These are phyloP conservation scores for Lysandra bellargus DNA, from an alignment of 2,888 invertebrate genomes.

Conservation along the genomic window DNA sequence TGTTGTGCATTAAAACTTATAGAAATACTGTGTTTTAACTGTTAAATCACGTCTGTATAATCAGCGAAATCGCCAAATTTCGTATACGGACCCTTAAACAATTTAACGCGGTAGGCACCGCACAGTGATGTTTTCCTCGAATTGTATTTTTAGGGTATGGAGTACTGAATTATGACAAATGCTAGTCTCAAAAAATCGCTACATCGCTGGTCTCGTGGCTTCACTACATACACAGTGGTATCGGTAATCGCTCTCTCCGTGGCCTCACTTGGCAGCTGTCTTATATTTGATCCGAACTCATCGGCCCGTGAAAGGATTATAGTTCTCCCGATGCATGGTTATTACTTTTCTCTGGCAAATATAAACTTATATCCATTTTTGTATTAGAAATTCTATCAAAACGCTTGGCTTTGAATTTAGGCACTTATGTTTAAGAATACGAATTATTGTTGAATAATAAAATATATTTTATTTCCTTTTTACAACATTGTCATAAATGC, in stretches of 20 bases:
- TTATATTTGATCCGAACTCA: slow-evolving; percentile 21
- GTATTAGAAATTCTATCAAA: not conserved
- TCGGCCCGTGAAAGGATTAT: slow-evolving; percentile 19
- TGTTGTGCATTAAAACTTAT: too few species aligned
- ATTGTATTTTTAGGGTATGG: too few species aligned
- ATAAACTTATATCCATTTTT: slow-evolving; percentile 5
- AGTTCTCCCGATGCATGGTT: slow-evolving; percentile 18
- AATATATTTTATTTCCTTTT: not conserved
- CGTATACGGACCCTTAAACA: too few species aligned
- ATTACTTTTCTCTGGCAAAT: slow-evolving; percentile 12
- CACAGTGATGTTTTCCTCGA: too few species aligned
- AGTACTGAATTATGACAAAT: too few species aligned
- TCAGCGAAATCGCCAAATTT: too few species aligned
- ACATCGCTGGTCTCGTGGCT: not conserved
- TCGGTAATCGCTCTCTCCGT: not conserved
- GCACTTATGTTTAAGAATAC: not conserved
- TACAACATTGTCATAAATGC: too few species aligned
- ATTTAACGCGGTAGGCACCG: too few species aligned
- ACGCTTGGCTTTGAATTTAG: not conserved
- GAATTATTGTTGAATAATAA: not conserved
- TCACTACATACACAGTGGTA: not conserved
- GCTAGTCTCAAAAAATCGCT: not conserved
- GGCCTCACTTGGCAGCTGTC: slow-evolving; percentile 23
- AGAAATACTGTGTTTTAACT: too few species aligned
- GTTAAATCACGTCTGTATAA: too few species aligned